Conservation (phyloP, 2,797 vertebrate genomes). For the Syngnathus acus region DNA sequence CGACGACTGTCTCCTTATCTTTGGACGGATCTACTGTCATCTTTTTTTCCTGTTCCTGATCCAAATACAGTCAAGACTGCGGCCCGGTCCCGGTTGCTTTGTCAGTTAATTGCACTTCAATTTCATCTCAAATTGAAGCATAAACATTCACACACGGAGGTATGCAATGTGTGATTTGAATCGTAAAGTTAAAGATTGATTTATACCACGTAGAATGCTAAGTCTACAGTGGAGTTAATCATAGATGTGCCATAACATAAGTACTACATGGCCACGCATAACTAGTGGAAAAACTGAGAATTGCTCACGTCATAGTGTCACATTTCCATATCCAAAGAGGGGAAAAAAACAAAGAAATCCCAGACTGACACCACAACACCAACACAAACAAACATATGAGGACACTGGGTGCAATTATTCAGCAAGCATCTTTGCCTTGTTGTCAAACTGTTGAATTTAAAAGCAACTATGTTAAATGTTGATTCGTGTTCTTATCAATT, state of each 20-base stretch:
- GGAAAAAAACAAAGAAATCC: conserved; percentile 1
- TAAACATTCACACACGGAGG: not conserved
- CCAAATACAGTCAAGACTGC: not conserved
- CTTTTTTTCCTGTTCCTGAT: not conserved
- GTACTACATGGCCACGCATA: not conserved
- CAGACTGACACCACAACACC: not conserved
- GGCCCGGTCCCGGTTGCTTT: conserved; percentile 8
- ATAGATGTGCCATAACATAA: conserved; percentile 2
- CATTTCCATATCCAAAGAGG: not conserved
- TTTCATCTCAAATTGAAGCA: conserved; percentile 8
- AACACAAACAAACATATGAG: not conserved
- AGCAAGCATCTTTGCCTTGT: no score
- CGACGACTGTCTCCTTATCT: not conserved
- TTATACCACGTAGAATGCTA: not conserved
- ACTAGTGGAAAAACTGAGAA: conserved; percentile 2
- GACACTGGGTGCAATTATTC: not conserved
- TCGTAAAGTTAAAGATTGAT: not conserved
- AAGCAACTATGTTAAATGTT: not conserved
- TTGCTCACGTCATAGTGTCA: not conserved
- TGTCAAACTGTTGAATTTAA: no score
- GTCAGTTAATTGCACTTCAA: not conserved
- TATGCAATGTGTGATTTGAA: not conserved
- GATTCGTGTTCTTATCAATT: not conserved
- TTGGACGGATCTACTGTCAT: not conserved
- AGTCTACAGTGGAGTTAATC: not conserved